Evolutionary conservation across 53 echinoderm and acorn worm species (phyloP).

Genomic region (Holothuria leucospilota): DNA sequence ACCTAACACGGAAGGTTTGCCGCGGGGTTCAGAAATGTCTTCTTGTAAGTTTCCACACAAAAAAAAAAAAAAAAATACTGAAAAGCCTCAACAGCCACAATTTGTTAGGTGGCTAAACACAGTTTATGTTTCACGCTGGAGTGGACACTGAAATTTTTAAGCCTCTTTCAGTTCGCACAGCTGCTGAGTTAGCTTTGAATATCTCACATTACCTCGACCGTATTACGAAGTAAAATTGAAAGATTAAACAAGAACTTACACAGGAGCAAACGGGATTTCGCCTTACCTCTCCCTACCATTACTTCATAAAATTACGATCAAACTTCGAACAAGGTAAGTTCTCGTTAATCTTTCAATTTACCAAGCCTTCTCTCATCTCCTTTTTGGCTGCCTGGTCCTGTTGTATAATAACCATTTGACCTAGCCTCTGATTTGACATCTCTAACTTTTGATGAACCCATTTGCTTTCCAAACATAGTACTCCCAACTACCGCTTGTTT

Average conservation of each 20-base stretch:
- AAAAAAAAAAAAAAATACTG: too few species aligned
- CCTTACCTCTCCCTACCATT: slow-evolving; percentile 43
- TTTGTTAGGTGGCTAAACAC: not conserved
- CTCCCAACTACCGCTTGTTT: slow-evolving; percentile 8
- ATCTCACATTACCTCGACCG: slow-evolving; percentile 10
- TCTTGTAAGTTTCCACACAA: too few species aligned
- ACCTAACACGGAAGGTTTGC: not conserved
- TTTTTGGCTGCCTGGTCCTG: not conserved
- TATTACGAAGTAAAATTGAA: slow-evolving; percentile 38
- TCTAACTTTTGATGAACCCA: not conserved
- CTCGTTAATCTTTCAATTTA: not conserved
- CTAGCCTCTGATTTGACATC: not conserved
- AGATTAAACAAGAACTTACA: slow-evolving; percentile 38
- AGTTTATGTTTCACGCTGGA: not conserved
- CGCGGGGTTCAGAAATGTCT: not conserved
- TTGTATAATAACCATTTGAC: not conserved
- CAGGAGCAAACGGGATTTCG: slow-evolving; percentile 40
- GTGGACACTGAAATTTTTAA: not conserved
- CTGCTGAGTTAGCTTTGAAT: slow-evolving; percentile 16
- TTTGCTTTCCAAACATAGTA: slow-evolving; percentile 2
- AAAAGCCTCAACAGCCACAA: too few species aligned
- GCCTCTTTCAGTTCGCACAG: slow-evolving; percentile 4
- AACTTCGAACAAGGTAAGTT: slow-evolving; percentile 1
- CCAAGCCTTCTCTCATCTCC: not conserved
- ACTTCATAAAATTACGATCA: slow-evolving; percentile 31